Base-by-base conservation (phyloP, 2,113 vertebrate genomes). In the Myrmecophaga tridactyla region DNA sequence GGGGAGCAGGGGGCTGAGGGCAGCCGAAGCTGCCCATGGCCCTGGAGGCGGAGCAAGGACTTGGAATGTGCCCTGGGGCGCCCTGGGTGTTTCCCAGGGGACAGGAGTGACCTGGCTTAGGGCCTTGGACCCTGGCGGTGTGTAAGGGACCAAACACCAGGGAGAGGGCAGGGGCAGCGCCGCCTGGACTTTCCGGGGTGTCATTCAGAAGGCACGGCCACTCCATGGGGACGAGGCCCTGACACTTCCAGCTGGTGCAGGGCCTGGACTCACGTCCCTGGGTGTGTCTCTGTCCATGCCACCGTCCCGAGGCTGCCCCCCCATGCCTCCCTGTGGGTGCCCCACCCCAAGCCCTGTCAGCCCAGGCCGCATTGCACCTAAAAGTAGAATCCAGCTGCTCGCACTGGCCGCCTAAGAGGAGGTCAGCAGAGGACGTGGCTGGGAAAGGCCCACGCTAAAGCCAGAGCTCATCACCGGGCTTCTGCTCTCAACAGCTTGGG, bases 21-120 rank as follows among this genome's bases (percentile, higher is more conserved):
- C 13, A 29, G 29, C 0, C 0, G 36, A 46, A 65, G 41, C 51
- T 0, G 0, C 76, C 11, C 4, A 70, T 58, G 58, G 41, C 18
- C 25, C 4, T 4, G 8, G 80, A 41, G 46, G 7, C 51, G 7
- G 8, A 53, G 23, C 14, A 27, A 18, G 27, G 48, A 25, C 34
- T 29, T 25, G 29, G n/a, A 17, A 36, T 46, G 73, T 20, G 39
- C 6, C 12, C 27, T 51, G 29, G 65, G 41, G 80, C 41, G 18
- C 14, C 0, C 14, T 10, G 0, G 17, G 5, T 11, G 20, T 60
- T 34, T 77, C 69, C 70, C 77, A 51, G 15, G n/a, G 39, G 36
- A 12, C 14, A 36, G 70, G 0, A 9, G 1, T 5, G 15, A 29
- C 3, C 2, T 41, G 86, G 39, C 46, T 58, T 7, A 21, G 43